Evolutionary conservation across 1,140 invertebrate genomes (phyloP).

Genomic region (Drosophila kikkawai): DNA sequence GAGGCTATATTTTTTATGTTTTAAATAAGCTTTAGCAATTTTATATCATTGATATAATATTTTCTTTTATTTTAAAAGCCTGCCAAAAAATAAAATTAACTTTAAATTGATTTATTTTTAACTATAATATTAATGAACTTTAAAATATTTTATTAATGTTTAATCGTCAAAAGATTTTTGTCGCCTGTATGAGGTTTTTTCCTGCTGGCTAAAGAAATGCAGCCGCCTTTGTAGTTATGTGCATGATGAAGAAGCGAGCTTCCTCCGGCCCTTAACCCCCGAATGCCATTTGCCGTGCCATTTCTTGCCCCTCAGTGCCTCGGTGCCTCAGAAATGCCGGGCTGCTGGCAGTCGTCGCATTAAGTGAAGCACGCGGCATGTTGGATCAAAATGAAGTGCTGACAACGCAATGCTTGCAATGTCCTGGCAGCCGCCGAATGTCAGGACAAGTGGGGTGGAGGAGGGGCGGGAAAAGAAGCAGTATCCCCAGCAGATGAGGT

Average conservation of each 20-base stretch:
- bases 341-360: conserved; percentile 64
- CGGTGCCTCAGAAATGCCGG: conserved; percentile 16
- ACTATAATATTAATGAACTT: too few species aligned
- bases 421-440: conserved; percentile 37
- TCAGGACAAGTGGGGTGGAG: conserved; percentile 21
- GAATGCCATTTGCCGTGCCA: conserved; percentile 11
- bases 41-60: too few species aligned
- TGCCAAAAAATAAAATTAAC: too few species aligned
- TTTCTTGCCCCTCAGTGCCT: conserved; percentile 10
- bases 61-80: too few species aligned
- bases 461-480: background rate
- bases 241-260: conserved; percentile 51
- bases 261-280: background rate
- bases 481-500: conserved; percentile 7
- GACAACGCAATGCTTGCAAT: conserved; percentile 69
- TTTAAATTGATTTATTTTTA: background rate
- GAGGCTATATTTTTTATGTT: too few species aligned
- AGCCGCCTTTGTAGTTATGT: conserved; percentile 60
- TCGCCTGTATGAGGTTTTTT: conserved; percentile 2
- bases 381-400: conserved; percentile 82
- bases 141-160: background rate
- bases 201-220: conserved; percentile 44
- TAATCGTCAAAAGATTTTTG: background rate
- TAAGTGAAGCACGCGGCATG: conserved; percentile 79
- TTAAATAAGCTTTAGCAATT: too few species aligned